phyloP scores from a whole-genome alignment of 2,797 vertebrate genomes.

The Sylvia borin region DNA sequence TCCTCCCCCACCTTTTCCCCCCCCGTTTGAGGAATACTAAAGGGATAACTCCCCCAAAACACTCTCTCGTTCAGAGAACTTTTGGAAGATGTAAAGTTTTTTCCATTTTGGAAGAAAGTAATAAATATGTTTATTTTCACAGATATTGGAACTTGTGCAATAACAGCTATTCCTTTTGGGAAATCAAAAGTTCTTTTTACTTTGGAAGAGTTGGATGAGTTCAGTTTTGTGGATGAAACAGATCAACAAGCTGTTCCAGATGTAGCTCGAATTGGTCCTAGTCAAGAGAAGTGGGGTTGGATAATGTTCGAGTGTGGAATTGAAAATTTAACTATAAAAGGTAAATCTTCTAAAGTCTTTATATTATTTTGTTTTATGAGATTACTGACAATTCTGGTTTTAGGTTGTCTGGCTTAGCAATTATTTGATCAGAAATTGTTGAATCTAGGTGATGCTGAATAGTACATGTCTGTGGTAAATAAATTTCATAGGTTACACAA shows the following conservation, averaged over 20 bases:
- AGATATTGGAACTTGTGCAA: constrained; percentile 94
- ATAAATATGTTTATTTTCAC: constrained; percentile 34
- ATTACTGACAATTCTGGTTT: not conserved
- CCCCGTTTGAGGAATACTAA: accelerated
- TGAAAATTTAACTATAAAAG: constrained; percentile 97
- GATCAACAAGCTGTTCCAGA: constrained; percentile 84
- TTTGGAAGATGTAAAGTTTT: not conserved
- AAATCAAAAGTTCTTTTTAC: constrained; percentile 99
- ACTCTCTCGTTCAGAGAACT: not conserved
- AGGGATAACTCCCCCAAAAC: not conserved
- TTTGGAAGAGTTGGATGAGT: constrained; percentile 95
- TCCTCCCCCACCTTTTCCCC: accelerated
- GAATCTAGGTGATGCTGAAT: not conserved
- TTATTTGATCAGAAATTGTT: not conserved
- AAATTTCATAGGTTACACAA: not conserved
- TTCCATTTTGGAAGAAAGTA: not conserved
- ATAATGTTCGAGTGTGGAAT: constrained; percentile 99
- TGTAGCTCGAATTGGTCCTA: constrained; percentile 80
- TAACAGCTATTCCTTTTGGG: constrained; percentile 97
- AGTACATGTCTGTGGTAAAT: not conserved
- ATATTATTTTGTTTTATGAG: not conserved
- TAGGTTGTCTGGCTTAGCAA: not conserved
- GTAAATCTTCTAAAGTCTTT: constrained; percentile 65
- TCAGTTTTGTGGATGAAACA: constrained; percentile 92
- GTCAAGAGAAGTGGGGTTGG: constrained; percentile 98